Base-by-base conservation (phyloP, 2,797 vertebrate genomes). In the Erpetoichthys calabaricus region DNA sequence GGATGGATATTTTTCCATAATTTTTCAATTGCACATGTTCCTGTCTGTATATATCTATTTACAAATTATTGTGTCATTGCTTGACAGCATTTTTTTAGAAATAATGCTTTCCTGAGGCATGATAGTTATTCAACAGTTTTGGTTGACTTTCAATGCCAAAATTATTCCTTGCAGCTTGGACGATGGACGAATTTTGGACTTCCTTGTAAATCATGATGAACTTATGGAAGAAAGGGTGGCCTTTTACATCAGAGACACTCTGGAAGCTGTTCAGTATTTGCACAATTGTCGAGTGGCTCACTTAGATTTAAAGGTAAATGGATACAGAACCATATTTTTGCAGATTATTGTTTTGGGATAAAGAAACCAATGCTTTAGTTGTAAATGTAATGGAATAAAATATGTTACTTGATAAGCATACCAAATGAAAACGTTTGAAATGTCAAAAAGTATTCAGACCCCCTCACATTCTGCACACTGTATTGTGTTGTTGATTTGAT, bases 211-310 rank as follows among this genome's bases (percentile, higher is more conserved):
- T 61, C 92, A 94, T 0, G 92, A 94, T 65, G 91, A 95, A 68
- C 78, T 98, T 57, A 94, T 98, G 91, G 96, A 99, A 70, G 96
- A 98, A 65, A 96, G 94, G 68, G 91, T 99, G 4, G 91, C 94
- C 0, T 97, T 93, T 71, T 98, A 96, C 10, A 86, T 98, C 53
- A 86, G 87, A 61, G 94, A 97, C 63, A 94, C 88, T 1, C 80
- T 93, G 66, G 92, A 97, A 71, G 96, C 92, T 0, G 73, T 99
- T 65, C 91, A 96, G 70, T 91, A 98, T 62, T 89, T 99, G 60
- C 96, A 99, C 68, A 96, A 91, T 67, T 97, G 95, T 74, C 81
- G 90, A 63, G 91, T 99, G 3, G 91, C 88, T 47, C 94, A 99
- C 65, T 72, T 98, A 69, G 96, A 99, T 68, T 81, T 99, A 60